Evolutionary conservation across 1,140 invertebrate genomes (phyloP), one percentile per base, ranked within the genome.

Genomic region (Drosophila serrata): DNA sequence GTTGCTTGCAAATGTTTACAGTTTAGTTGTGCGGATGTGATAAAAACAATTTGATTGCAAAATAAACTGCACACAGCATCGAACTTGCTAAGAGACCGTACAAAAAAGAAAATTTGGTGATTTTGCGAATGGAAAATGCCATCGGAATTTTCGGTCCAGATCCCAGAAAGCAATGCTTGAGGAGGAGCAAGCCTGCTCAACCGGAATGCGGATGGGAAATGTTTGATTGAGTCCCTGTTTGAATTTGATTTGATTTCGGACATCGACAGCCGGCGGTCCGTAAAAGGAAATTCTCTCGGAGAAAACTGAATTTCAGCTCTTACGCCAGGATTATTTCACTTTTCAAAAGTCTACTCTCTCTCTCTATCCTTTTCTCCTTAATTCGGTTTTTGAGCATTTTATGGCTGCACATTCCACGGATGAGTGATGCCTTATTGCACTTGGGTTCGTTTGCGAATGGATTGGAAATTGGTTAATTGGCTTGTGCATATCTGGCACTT

Each of bases 1-100:
- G 82, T 78, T 77, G 67, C 79, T 51, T 75, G 82, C 82, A 79
- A 82, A 87, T 87, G 84, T 87, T 87, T 82, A 87, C 84, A 82
- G 79, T 79, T 87, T 76, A 82, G 79, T 82, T 68, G 70, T 61
- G 76, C 72, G 65, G 76, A 76, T 80, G 64, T 68, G 57, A 79
- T 79, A 82, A 82, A 78, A 88, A 82, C 84, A 88, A 82, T 82
- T 87, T 88, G 79, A 73, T 88, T 81, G 65, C 40, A 65, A 79
- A 82, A 82, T 80, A 62, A 87, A 87, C 84, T 70, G 68, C 39
- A 46, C 13, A 60, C n/a, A 29, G 57, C 49, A 51, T 43, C 43
- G 31, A 75, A 51, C 45, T 42, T 22, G 49, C n/a, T 15, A 45
- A 42, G n/a, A 40, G 31, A 65, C n/a, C 22, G 17, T 19, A 3